Evolutionary conservation across 1,140 invertebrate genomes (phyloP).

Genomic region (Uloborus diversus): DNA sequence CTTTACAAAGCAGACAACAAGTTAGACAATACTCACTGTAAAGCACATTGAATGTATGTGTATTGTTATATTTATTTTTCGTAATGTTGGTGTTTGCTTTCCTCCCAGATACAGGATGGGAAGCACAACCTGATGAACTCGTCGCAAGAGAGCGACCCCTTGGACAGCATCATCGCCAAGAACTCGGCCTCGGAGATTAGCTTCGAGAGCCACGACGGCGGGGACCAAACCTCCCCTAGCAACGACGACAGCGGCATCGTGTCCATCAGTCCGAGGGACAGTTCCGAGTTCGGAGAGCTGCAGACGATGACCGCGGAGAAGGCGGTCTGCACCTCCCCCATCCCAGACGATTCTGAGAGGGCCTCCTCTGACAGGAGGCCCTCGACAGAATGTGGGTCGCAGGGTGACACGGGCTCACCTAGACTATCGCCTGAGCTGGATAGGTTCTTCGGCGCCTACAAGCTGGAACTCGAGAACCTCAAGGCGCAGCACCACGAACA

Average conservation of each 20-base stretch:
- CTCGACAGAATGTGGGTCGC: background rate
- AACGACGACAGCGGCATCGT: slow-evolving; percentile 39
- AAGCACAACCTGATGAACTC: slow-evolving; percentile 37
- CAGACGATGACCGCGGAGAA: slow-evolving; percentile 28
- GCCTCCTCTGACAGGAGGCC: background rate
- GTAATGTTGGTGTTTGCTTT: background rate
- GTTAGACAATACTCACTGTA: too few relatives aligned
- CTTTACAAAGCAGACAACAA: too few relatives aligned
- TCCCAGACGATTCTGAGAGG: background rate
- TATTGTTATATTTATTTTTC: background rate
- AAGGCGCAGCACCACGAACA: slow-evolving; percentile 73
- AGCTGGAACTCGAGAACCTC: slow-evolving; percentile 74
- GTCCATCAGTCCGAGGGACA: slow-evolving; percentile 27
- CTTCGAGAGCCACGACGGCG: slow-evolving; percentile 40
- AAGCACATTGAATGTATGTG: too few relatives aligned
- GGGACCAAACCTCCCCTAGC: slow-evolving; percentile 15
- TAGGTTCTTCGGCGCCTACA: slow-evolving; percentile 27
- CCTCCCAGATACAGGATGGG: slow-evolving; percentile 13
- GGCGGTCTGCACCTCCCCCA: slow-evolving; percentile 21
- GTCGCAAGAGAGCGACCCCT: slow-evolving; percentile 37
- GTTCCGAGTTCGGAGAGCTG: slow-evolving; percentile 36
- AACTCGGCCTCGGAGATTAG: slow-evolving; percentile 35
- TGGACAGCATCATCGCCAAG: slow-evolving; percentile 29
- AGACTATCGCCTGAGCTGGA: slow-evolving; percentile 29
- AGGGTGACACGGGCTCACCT: background rate